These are phyloP conservation scores for Apamea anceps DNA, from an alignment of 2,888 invertebrate species.

Conservation along the genomic window DNA sequence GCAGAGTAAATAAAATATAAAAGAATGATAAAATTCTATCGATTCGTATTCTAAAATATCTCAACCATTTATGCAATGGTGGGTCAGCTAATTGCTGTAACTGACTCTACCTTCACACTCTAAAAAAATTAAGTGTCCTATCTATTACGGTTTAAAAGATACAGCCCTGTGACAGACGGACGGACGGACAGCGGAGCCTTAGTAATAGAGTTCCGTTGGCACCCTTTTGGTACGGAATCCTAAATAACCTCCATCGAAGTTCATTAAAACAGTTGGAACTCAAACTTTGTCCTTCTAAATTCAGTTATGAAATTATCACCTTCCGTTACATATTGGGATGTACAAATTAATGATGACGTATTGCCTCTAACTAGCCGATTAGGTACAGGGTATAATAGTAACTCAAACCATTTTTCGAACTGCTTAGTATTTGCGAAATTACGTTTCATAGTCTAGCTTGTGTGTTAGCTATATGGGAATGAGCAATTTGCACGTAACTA, in stretches of 20 bases:
- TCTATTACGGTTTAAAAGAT: too few species aligned
- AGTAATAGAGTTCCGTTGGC: neutral
- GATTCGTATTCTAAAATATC: too few species aligned
- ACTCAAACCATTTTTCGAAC: constrained; percentile 30
- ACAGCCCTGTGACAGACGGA: too few species aligned
- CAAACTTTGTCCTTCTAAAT: constrained; percentile 13
- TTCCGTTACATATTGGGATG: neutral
- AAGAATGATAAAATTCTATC: too few species aligned
- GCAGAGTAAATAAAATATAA: too few species aligned
- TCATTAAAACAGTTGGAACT: neutral
- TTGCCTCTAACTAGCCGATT: constrained; percentile 34
- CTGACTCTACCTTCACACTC: too few species aligned
- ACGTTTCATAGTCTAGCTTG: neutral
- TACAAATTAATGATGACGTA: constrained; percentile 21
- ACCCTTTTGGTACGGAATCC: neutral
- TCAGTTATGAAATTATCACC: constrained; percentile 23
- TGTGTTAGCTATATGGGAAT: neutral
- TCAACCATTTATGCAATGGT: too few species aligned
- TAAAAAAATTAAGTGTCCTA: too few species aligned
- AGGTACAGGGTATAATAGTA: constrained; percentile 14
- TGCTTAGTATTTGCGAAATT: constrained; percentile 12
- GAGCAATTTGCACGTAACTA: neutral
- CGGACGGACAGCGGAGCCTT: neutral
- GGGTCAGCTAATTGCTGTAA: too few species aligned
- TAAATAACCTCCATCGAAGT: neutral